These are phyloP conservation scores for Eriocheir sinensis DNA, from an alignment of 1,140 invertebrate genomes.

Conservation along the genomic window DNA sequence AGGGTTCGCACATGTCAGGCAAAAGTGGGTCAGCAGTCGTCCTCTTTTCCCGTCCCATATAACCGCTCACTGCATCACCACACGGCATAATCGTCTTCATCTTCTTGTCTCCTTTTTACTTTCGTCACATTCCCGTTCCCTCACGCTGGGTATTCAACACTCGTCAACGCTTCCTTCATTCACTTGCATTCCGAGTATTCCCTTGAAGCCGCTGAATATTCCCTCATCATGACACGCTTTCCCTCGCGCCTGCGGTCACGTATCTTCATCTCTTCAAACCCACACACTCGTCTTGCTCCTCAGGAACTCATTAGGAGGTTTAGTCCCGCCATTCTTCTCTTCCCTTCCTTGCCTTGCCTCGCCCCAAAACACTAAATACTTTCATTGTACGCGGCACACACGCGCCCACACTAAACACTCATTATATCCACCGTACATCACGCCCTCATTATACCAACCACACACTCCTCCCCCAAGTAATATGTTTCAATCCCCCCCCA, in stretches of 20 bases:
- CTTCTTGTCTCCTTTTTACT: too few relatives aligned
- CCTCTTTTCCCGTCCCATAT: neutral
- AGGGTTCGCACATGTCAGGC: neutral
- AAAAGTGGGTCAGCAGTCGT: conserved; percentile 11
- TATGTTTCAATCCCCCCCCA: conserved; percentile 1
- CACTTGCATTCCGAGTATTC: neutral
- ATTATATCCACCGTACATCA: conserved; percentile 41
- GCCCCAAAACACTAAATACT: conserved; percentile 14
- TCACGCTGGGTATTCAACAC: too few relatives aligned
- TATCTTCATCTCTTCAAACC: neutral
- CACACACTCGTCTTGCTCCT: neutral
- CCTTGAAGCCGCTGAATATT: neutral
- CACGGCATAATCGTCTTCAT: too few relatives aligned
- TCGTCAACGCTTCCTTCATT: neutral
- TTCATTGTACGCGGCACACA: conserved; percentile 41
- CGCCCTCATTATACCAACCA: conserved; percentile 57
- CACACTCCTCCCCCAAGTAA: conserved; percentile 41
- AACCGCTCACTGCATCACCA: neutral
- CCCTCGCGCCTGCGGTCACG: neutral
- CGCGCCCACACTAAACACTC: conserved; percentile 3
- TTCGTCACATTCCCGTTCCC: too few relatives aligned
- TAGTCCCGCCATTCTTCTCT: neutral
- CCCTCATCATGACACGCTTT: neutral
- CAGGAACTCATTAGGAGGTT: neutral
- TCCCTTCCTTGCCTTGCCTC: neutral